Percentiles rank a stretch among this genome's conserved stretches.
These are phyloP conservation scores for Andricus curvator DNA, from an alignment of 2,888 invertebrate genomes.

Conservation along the genomic window DNA sequence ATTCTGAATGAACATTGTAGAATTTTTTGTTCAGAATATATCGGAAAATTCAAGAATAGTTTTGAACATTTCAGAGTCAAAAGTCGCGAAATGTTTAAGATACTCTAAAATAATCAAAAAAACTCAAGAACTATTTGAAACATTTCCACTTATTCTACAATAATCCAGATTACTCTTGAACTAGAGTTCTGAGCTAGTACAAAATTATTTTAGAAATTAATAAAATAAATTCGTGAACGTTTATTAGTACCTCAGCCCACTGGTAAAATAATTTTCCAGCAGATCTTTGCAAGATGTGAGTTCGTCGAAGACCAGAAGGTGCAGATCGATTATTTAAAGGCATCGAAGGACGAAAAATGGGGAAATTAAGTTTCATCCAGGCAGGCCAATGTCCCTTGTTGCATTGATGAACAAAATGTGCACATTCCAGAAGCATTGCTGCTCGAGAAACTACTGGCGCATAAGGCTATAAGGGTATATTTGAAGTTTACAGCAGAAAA, in stretches of 20 bases:
- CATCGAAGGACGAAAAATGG: conserved; percentile 86
- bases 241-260: conserved; percentile 89
- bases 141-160: too few relatives aligned
- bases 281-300: conserved; percentile 89
- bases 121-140: too few relatives aligned
- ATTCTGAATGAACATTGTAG: too few relatives aligned
- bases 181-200: too few relatives aligned
- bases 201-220: not conserved
- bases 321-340: conserved; percentile 79
- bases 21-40: not conserved
- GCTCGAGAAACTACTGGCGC: conserved; percentile 97
- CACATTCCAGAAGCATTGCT: conserved; percentile 94
- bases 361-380: conserved; percentile 95
- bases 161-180: too few relatives aligned
- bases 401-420: conserved; percentile 97
- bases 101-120: too few relatives aligned
- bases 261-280: conserved; percentile 99
- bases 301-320: conserved; percentile 82
- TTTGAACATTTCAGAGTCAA: too few relatives aligned
- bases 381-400: conserved; percentile 99
- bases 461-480: conserved; percentile 83
- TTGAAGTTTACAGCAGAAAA: conserved; percentile 27
- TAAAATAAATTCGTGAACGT: not conserved
- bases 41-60: too few relatives aligned
- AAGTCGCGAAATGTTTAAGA: too few relatives aligned